A percentile compares a stretch with the other conserved stretches of the same genome.
phyloP scores from a whole-genome alignment of 2,888 invertebrate genomes.

The Habrosyne pyritoides region DNA sequence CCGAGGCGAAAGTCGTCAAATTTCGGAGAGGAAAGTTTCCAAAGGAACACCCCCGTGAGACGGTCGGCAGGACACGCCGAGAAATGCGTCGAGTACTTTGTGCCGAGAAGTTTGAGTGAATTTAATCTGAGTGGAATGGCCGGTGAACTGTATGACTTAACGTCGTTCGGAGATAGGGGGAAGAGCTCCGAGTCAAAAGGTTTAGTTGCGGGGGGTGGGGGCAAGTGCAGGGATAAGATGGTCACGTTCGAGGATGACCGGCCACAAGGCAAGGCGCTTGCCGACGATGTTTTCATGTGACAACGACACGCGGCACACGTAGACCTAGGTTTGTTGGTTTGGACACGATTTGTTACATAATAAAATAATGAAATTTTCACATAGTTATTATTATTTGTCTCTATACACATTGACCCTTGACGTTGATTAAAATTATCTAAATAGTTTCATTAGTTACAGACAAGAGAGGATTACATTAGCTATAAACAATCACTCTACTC shows the following conservation, averaged over 20 bases:
- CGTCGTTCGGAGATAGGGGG: conserved; percentile 10
- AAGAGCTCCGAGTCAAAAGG: conserved; percentile 6
- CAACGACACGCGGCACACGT: conserved; percentile 41
- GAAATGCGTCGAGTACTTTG: conserved; percentile 90
- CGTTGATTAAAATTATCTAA: too few species aligned
- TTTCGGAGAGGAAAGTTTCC: conserved; percentile 79
- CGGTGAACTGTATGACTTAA: conserved; percentile 43
- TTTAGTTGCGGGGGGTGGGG: conserved; percentile 38
- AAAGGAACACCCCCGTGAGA: conserved; percentile 86
- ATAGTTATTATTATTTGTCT: conserved; percentile 23
- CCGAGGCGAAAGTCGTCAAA: conserved; percentile 75
- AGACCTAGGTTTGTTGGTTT: conserved; percentile 51
- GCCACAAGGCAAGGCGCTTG: conserved; percentile 70
- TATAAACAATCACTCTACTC: neutral
- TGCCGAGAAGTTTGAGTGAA: conserved; percentile 92
- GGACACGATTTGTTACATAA: conserved; percentile 65
- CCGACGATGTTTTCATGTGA: conserved; percentile 93
- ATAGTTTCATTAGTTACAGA: too few species aligned
- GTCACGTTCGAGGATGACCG: conserved; percentile 91
- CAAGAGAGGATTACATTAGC: too few species aligned
- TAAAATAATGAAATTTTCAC: conserved; percentile 48
- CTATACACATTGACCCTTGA: too few species aligned
- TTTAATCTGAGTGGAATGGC: conserved; percentile 89
- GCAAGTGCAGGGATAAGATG: conserved; percentile 86
- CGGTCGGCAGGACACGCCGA: conserved; percentile 85